Evolutionary conservation across 2,797 vertebrate species (phyloP), one percentile per base, ranked within the genome.

Genomic region (Sitta carolinensis): DNA sequence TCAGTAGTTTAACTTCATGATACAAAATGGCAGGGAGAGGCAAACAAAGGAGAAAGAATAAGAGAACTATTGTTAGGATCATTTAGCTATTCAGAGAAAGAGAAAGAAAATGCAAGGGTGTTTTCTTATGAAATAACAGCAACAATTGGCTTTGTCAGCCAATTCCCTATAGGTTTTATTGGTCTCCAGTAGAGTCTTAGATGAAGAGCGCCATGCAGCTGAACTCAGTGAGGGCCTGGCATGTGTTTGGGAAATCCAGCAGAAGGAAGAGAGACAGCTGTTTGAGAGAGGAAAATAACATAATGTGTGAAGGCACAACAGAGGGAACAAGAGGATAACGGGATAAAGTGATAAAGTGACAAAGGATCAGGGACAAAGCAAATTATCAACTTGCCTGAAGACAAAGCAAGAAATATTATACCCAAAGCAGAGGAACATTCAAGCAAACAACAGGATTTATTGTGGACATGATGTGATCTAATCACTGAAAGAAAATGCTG

Each of bases 71-170:
- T 78, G 77, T 93, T 86, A 91, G 64, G 34, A 94, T 62, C 40
- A 58, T 58, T 82, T 57, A 86, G 87, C 68, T 84, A 84, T 79
- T 94, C 77, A 90, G 77, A 91, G 89, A 94, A 83, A 96, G 68
- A 92, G 62, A 90, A 89, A 85, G 86, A 95, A 93, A 95, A 94
- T 5, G 36, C 48, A 93, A 89, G 85, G 55, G 3, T 79, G 68
- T 87, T 94, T 90, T 87, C 92, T 81, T 87, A 91, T 74, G 85
- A 90, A 93, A 77, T 85, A 93, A 94, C 74, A 91, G 27, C 69
- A 93, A 94, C 89, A 94, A 96, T 62, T 94, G 94, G 59, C 83
- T 96, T 88, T 91, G 87, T 94, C 91, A 90, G 57, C 77, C 73
- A 93, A 94, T 93, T 94, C 94, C 91, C 95, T 64, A 13, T 84